phyloP scores from a whole-genome alignment of 2,797 vertebrate species.

The Scleropages formosus region DNA sequence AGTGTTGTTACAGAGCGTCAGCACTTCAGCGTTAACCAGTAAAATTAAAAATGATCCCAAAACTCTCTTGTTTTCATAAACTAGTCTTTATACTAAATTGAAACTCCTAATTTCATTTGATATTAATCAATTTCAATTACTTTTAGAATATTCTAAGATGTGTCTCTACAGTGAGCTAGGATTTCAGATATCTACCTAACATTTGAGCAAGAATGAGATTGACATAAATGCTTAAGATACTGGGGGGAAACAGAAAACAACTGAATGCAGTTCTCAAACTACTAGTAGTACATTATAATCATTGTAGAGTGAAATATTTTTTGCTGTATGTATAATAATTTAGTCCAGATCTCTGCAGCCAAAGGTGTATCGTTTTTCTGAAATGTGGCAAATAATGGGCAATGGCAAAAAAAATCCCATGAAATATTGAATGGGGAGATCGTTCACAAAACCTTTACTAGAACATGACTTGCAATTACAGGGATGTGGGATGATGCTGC shows the following conservation, averaged over 20 bases:
- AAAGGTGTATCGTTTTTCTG: too few relatives aligned
- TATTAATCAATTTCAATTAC: slow-evolving; percentile 21
- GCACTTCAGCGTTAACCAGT: too few relatives aligned
- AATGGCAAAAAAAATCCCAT: background rate
- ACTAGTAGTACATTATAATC: too few relatives aligned
- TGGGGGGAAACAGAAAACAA: background rate
- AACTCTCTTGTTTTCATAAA: slow-evolving; percentile 17
- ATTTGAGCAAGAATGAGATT: background rate
- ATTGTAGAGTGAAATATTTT: background rate
- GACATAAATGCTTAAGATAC: slow-evolving; percentile 18
- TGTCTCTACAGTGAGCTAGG: background rate
- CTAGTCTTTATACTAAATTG: background rate
- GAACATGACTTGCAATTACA: slow-evolving; percentile 33
- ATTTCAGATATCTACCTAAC: slow-evolving; percentile 13
- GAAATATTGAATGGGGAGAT: slow-evolving; percentile 18
- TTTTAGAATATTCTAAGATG: slow-evolving; percentile 1
- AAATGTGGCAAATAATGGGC: too few relatives aligned
- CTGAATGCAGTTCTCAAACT: background rate
- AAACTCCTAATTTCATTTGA: slow-evolving; percentile 14
- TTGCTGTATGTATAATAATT: background rate
- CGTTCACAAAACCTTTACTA: slow-evolving; percentile 16
- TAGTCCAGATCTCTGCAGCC: too few relatives aligned
- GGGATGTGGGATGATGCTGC: slow-evolving; percentile 25
- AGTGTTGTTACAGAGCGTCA: background rate
- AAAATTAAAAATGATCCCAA: slow-evolving; percentile 17